Percentiles rank a stretch among this genome's conserved stretches.
Evolutionary conservation across 2,888 invertebrate species (phyloP).

Genomic region (Leptopterna dolabrata): DNA sequence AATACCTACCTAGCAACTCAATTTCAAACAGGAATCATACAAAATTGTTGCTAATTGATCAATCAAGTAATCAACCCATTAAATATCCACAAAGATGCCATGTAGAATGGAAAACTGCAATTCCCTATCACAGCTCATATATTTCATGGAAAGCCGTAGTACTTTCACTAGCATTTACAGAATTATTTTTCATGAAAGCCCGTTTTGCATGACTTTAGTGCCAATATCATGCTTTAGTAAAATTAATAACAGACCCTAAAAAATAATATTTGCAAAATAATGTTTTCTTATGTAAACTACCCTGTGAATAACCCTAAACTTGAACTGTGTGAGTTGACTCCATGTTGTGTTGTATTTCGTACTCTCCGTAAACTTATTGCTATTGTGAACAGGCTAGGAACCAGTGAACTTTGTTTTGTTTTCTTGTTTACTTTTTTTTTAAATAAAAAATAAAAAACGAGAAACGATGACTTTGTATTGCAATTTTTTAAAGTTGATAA

Average conservation of each 20-base stretch:
- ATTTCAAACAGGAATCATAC: too few relatives aligned
- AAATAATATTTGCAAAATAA: not conserved
- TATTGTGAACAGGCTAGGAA: not conserved
- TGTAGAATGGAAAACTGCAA: too few relatives aligned
- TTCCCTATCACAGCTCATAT: too few relatives aligned
- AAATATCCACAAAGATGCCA: too few relatives aligned
- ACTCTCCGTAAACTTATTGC: not conserved
- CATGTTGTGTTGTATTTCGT: not conserved
- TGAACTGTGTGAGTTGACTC: not conserved
- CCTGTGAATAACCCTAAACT: not conserved
- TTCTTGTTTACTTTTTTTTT: not conserved
- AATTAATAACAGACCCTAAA: not conserved
- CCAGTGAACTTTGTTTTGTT: not conserved
- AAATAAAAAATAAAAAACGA: not conserved
- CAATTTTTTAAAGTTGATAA: slow-evolving; percentile 20
- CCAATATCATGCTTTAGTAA: not conserved
- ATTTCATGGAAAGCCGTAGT: too few relatives aligned
- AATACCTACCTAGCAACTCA: too few relatives aligned
- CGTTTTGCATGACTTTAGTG: not conserved
- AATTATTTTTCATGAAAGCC: too few relatives aligned
- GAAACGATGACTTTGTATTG: not conserved
- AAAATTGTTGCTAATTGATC: too few relatives aligned
- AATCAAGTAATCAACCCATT: too few relatives aligned
- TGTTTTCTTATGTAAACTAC: not conserved
- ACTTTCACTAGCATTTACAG: too few relatives aligned